These are phyloP conservation scores for Macrotus californicus DNA, from an alignment of 2,113 vertebrate species.

Conservation along the genomic window DNA sequence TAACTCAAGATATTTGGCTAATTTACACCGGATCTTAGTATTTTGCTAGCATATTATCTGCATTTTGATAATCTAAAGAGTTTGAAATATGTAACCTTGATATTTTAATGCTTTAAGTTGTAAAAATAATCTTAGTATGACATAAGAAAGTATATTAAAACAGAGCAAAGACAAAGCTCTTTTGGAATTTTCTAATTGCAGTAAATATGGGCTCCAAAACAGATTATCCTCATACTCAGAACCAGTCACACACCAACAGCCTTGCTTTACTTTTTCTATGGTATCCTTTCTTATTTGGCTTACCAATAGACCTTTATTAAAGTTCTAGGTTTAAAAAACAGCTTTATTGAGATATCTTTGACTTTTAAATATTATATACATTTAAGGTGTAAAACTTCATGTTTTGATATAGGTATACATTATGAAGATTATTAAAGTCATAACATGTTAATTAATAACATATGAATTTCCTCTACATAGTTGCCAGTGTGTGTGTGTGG, in stretches of 20 bases:
- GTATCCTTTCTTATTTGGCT: not conserved
- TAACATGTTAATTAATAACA: not conserved
- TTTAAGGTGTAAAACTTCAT: not conserved
- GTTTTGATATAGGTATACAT: not conserved
- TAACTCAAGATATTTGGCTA: not conserved
- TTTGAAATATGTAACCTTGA: not conserved
- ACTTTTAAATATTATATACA: not conserved
- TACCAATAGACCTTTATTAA: not conserved
- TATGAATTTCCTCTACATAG: not conserved
- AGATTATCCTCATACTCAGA: not conserved
- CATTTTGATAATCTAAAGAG: not conserved
- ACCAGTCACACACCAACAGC: not conserved
- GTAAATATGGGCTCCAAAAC: not conserved
- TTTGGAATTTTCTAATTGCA: not conserved
- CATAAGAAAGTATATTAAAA: not conserved
- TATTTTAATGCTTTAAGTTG: slow-evolving; percentile 1
- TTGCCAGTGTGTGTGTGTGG: not conserved
- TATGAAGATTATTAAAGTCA: not conserved
- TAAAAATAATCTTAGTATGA: not conserved
- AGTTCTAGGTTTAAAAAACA: not conserved
- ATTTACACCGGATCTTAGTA: not conserved
- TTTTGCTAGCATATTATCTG: not conserved
- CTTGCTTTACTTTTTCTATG: not conserved
- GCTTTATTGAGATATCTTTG: not conserved
- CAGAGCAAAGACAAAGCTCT: not conserved